Base-by-base conservation (phyloP, 2,888 invertebrate genomes). In the Macrosoma leucophasiata region DNA sequence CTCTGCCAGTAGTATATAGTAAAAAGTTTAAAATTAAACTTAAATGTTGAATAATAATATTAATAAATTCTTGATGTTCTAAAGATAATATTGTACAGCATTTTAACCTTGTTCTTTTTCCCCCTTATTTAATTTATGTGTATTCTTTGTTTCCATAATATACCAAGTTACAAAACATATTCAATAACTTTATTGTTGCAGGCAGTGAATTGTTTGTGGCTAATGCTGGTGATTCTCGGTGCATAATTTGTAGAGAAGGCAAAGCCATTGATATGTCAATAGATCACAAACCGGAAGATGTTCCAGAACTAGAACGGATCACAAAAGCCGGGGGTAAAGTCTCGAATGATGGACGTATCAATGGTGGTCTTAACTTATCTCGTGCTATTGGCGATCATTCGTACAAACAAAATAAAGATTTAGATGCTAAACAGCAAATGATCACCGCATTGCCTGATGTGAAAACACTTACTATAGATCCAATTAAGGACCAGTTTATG, bases 271-370 rank as follows among this genome's bases (percentile, higher is more conserved):
- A 98, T 52, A 92, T 98, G 90, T 96, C 96, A 35, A 79, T 94
- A 44, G 99, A 99, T 76, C 99, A 99, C 76, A 99, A 99, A 69
- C 99, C 99, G 0, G 97, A 98, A 71, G 97, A 98, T 62, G 87
- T 91, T 6, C 87, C 88, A 2, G 98, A 98, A 76, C 86, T 89
- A 34, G 84, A 89, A 7, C 86, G 99, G 45, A 97, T 99, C 56
- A 86, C 89, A 3, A 92, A 91, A 55, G 99, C 99, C 6, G 98
- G 98, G 7, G 98, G 98, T 0, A 90, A 90, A 62, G 96, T 99
- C 0, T 95, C 95, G 2, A 84, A 84, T 13, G 98, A 97, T 62
- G 98, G 98, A 0, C 87, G 98, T 38, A 97, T 98, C 5, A 97
- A 98, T 62, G 97, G 97, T 4, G 98, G 98, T 1, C 87, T 99